Evolutionary conservation across 1,140 invertebrate genomes (phyloP), one percentile per base, ranked within the genome.

Genomic region (Bradynema listronoti): DNA sequence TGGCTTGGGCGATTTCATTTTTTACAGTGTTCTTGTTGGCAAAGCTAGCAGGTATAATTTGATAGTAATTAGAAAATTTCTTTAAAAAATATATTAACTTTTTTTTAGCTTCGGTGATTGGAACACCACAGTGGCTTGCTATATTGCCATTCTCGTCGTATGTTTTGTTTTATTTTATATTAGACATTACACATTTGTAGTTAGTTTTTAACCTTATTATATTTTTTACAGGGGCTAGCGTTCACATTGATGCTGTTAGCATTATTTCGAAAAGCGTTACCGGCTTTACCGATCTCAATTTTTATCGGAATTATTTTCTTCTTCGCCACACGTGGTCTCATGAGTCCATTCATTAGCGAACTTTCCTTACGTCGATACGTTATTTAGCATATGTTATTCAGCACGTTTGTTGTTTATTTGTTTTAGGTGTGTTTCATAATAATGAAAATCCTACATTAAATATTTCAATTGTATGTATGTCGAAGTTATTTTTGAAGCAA

Each of bases 41-140:
- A 98, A 98, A 81, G 94, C 93, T 7, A 95, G 90, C 2, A 92
- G 90, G n/a, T n/a, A n/a, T n/a, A n/a, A n/a, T n/a, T n/a, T n/a
- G n/a, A n/a, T n/a, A n/a, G n/a, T n/a, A n/a, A n/a, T n/a, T n/a
- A n/a, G n/a, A n/a, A n/a, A n/a, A n/a, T n/a, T n/a, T n/a, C n/a
- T n/a, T n/a, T n/a, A n/a, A n/a, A n/a, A n/a, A n/a, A n/a, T n/a
- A n/a, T n/a, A n/a, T n/a, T n/a, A n/a, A n/a, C n/a, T n/a, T n/a
- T n/a, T n/a, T n/a, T n/a, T n/a, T n/a, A n/a, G n/a, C 14, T 92
- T 94, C 80, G 92, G 92, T 30, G 94, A 99, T 79, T 98, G 94
- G 94, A 98, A 95, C 75, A 97, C 92, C 43, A 97, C 93, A 1
- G 82, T 98, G 56, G 92, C 92, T 51, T 98, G 94, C 79, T 97